Percentiles rank a stretch among this genome's conserved stretches.
Conservation (phyloP, 2,888 invertebrate genomes). For the Yponomeuta malinellus region DNA sequence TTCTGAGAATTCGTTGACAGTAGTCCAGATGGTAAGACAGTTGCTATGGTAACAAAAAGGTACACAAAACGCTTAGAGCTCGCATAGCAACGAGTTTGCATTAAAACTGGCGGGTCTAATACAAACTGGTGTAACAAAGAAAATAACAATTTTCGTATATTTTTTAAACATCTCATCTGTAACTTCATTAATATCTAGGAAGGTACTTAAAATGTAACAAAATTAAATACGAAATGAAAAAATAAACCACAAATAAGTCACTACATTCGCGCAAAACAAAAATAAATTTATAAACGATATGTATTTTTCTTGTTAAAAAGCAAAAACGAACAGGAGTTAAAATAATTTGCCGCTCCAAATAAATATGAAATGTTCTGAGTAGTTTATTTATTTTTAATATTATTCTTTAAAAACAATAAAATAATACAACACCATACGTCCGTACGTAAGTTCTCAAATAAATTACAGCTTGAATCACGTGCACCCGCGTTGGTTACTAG, state of each 20-base stretch:
- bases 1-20: background rate
- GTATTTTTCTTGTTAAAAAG: background rate
- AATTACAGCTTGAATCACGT: constrained; percentile 26
- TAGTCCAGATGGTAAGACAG: background rate
- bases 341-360: background rate
- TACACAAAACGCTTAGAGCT: background rate
- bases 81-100: background rate
- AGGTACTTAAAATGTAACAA: too few species aligned
- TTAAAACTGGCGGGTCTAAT: too few species aligned
- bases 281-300: background rate
- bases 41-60: background rate
- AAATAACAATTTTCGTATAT: too few species aligned
- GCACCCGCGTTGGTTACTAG: constrained; percentile 15
- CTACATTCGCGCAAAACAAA: too few species aligned
- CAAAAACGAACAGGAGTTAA: background rate
- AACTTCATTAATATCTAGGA: too few species aligned
- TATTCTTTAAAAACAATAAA: constrained; percentile 49
- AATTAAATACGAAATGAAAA: too few species aligned
- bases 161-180: too few species aligned
- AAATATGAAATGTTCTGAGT: constrained; percentile 37
- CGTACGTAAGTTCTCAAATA: constrained; percentile 37
- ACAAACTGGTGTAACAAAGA: too few species aligned
- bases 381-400: constrained; percentile 36
- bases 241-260: too few species aligned
- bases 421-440: constrained; percentile 51